phyloP scores from a whole-genome alignment of 2,113 vertebrate genomes.

The Illadopsis cleaveri region DNA sequence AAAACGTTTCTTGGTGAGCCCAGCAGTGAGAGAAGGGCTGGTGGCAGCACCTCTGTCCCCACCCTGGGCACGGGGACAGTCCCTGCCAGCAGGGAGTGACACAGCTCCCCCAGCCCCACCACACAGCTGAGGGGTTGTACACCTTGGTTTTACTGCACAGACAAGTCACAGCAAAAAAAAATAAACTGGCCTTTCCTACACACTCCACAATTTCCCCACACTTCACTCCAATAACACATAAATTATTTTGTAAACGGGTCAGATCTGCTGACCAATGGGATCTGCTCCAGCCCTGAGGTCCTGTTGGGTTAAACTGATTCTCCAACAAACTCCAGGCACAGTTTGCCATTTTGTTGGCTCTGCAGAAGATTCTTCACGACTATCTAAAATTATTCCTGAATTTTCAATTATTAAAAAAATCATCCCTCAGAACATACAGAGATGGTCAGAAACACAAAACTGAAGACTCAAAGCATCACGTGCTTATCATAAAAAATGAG shows the following conservation, averaged over 20 bases:
- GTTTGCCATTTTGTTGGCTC: not conserved
- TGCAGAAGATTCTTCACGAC: not conserved
- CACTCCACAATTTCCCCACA: not conserved
- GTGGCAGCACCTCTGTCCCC: not conserved
- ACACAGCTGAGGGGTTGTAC: fast-evolving
- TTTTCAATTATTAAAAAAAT: not conserved
- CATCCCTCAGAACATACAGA: not conserved
- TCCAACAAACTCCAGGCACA: not conserved
- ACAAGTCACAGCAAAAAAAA: not conserved
- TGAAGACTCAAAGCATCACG: not conserved
- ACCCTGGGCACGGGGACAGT: not conserved
- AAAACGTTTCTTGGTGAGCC: not conserved
- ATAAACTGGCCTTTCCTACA: not conserved
- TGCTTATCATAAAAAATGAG: not conserved
- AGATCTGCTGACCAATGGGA: not conserved
- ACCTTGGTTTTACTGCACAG: not conserved
- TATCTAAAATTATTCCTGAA: not conserved
- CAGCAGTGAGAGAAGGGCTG: not conserved
- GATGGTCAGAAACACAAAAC: not conserved
- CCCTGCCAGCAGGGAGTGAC: not conserved
- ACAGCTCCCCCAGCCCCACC: not conserved
- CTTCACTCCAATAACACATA: not conserved
- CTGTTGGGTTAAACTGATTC: not conserved
- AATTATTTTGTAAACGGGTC: not conserved
- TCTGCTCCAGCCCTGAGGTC: not conserved